A percentile compares a stretch with the other conserved stretches of the same genome.
Evolutionary conservation across 2,888 invertebrate genomes (phyloP).

Genomic region (Geotrupes spiniger): DNA sequence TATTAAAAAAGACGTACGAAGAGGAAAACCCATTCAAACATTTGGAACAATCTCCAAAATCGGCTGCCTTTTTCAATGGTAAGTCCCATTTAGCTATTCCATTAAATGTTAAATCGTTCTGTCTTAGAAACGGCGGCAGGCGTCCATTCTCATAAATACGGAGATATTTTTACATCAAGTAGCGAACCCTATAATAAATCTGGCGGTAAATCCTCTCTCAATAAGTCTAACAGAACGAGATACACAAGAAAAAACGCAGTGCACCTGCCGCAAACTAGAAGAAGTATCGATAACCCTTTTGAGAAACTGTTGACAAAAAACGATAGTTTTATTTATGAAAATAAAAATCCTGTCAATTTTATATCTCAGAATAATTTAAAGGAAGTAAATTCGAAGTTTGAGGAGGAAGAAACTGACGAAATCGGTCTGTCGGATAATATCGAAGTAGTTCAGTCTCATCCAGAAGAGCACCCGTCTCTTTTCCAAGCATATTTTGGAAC

Average conservation of each 20-base stretch:
- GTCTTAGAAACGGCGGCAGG: no score
- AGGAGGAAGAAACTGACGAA: constrained; percentile 12
- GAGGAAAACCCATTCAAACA: constrained; percentile 36
- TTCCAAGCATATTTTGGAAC: neutral
- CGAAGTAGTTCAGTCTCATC: neutral
- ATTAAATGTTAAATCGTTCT: no score
- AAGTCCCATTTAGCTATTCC: no score
- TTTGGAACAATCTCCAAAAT: no score
- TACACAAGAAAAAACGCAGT: no score
- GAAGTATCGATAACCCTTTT: constrained; percentile 10
- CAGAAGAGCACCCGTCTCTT: no score
- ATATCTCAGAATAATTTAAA: constrained; percentile 8
- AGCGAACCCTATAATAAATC: constrained; percentile 1
- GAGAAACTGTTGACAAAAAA: constrained; percentile 11
- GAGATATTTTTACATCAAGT: neutral
- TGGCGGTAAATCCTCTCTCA: constrained; percentile 3
- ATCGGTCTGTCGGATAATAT: constrained; percentile 7
- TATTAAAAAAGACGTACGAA: constrained; percentile 39
- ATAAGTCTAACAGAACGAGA: neutral
- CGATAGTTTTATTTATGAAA: constrained; percentile 11
- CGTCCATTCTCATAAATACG: neutral
- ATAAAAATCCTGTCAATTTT: constrained; percentile 1
- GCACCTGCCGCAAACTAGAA: neutral
- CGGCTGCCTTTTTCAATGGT: no score
- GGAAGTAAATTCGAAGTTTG: constrained; percentile 1